Base-by-base conservation (phyloP, 2,113 vertebrate genomes). In the Nesogale talazaci region DNA sequence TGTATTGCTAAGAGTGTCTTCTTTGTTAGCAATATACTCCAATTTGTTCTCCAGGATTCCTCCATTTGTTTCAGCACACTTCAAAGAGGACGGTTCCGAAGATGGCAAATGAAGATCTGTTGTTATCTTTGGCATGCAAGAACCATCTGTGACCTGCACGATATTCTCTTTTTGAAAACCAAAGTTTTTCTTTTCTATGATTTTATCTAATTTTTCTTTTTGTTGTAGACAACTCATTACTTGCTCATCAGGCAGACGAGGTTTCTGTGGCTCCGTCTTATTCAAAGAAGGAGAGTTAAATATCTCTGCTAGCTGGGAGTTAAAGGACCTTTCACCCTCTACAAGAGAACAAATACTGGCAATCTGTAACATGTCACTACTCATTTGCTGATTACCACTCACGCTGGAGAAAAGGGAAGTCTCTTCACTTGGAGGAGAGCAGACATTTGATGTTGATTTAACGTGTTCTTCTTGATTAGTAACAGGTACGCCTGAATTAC, bases 281-380 rank as follows among this genome's bases (percentile, higher is more conserved):
- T 59, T 61, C 75, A 89, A 63, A 91, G 90, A 82, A 3, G 75
- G 76, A 52, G 95, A 92, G 34, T 34, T 95, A 88, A 98, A 98
- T 9, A 98, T 98, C 89, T 95, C 93, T 86, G 98, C 98, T 95
- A 98, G 98, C 75, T 98, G 97, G 22, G 98, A 97, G 96, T 98
- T 97, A 40, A 98, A 98, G 79, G 87, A 97, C 1, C 6, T 86
- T 95, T 98, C 96, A 40, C 98, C 98, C 97, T 98, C 97, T 67
- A 98, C 98, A 67, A 98, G 98, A 90, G 98, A 98, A 96, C 98
- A 98, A 19, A 98, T 97, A 56, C 83, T 97, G 78, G 96, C 98
- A 92, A 98, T 98, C 86, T 96, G 96, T 61, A 98, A 95, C 19
- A 89, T 84, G 31, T 94, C 86, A 27, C 91, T 94, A 79, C 83